Percentiles rank a stretch among this genome's conserved stretches.
These are phyloP conservation scores for Cephonodes hylas DNA, from an alignment of 2,888 invertebrate genomes.

Conservation along the genomic window DNA sequence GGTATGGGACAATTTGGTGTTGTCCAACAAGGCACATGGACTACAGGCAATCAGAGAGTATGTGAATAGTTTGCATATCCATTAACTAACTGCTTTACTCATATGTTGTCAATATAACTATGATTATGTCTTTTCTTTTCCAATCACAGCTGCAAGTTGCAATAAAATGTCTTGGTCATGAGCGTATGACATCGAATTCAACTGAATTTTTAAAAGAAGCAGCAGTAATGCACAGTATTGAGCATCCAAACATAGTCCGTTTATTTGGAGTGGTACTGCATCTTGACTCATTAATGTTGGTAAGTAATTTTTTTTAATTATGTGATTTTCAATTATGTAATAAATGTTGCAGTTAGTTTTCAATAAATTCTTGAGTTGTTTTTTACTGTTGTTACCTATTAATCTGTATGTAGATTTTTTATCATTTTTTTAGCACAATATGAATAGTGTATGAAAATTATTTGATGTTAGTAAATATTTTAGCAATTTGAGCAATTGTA, in stretches of 20 bases:
- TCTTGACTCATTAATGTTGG: conserved; percentile 90
- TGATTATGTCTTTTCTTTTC: conserved; percentile 3
- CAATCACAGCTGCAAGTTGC: conserved; percentile 92
- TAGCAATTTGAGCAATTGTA: too few species aligned
- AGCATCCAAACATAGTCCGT: conserved; percentile 98
- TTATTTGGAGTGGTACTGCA: conserved; percentile 98
- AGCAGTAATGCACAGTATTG: conserved; percentile 98
- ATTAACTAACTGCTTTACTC: neutral
- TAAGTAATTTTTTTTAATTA: conserved; percentile 38
- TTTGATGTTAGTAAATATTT: too few species aligned
- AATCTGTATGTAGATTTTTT: too few species aligned
- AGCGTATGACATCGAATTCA: conserved; percentile 97
- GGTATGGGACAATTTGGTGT: conserved; percentile 99
- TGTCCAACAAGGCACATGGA: conserved; percentile 99
- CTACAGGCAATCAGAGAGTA: conserved; percentile 95
- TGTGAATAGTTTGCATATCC: conserved; percentile 34
- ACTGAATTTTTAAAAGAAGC: conserved; percentile 99
- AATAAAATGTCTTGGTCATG: conserved; percentile 96
- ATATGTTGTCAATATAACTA: neutral
- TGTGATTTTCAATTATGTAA: neutral
- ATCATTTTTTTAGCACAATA: too few species aligned
- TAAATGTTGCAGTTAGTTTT: too few species aligned
- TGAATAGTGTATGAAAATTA: too few species aligned
- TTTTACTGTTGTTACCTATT: too few species aligned
- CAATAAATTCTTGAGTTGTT: too few species aligned